These are phyloP conservation scores for Pyrrhosoma nymphula DNA, from an alignment of 2,888 invertebrate genomes.

Conservation along the genomic window DNA sequence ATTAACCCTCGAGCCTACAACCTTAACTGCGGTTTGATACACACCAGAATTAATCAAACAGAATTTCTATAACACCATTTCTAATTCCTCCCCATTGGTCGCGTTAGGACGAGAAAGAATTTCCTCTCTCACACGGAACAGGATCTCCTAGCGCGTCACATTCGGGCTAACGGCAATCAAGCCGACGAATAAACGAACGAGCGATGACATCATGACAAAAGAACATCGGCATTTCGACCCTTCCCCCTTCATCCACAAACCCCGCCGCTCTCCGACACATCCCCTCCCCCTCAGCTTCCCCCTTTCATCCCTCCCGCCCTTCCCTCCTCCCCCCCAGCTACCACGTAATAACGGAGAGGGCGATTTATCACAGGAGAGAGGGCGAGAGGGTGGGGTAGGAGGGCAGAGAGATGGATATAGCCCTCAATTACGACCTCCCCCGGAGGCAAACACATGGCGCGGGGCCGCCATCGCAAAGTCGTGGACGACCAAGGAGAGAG, in stretches of 20 bases:
- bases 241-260: not conserved
- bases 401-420: not conserved
- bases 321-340: not conserved
- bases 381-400: too few relatives aligned
- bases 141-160: not conserved
- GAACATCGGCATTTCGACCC: conserved; percentile 29
- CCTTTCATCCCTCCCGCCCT: not conserved
- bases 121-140: not conserved
- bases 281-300: not conserved
- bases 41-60: not conserved
- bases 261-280: not conserved
- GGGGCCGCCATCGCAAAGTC: not conserved
- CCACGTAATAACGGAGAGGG: conserved; percentile 41
- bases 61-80: not conserved
- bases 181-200: not conserved
- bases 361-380: conserved; percentile 11
- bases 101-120: not conserved
- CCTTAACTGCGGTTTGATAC: not conserved
- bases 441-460: not conserved
- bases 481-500: not conserved
- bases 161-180: not conserved
- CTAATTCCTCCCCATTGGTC: not conserved
- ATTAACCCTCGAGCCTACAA: not conserved
- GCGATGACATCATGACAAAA: conserved; percentile 29
- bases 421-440: conserved; percentile 23